Evolutionary conservation across 1,140 invertebrate genomes (phyloP), one percentile per base, ranked within the genome.

Genomic region (Neelides sp.): DNA sequence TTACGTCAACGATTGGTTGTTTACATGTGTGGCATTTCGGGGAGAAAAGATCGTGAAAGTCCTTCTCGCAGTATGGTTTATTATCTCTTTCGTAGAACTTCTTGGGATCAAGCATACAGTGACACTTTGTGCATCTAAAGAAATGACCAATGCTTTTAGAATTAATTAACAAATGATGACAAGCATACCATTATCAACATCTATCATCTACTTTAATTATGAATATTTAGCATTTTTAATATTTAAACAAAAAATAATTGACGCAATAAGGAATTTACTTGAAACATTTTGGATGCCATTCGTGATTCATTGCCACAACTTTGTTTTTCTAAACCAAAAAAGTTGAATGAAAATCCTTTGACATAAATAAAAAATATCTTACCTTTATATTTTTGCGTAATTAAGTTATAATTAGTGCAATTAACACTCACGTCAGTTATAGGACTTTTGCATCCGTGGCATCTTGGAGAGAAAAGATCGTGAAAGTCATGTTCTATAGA

Each of bases 31-130:
- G 69, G 68, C 83, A 85, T 51, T 73, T 73, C 26, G 78, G 78
- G 27, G 81, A 76, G 66, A 83, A 85, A 54, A 79, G 67, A 51
- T 74, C 72, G 42, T 80, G 73, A 63, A 82, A 84, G 64, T 83
- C 81, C 35, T 70, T 67, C 51, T 81, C 77, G 66, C 83, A 85
- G 57, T 79, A 82, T 2, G 83, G 79, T 52, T 72, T 68, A 5
- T 73, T 75, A 50, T 75, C 75, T 36, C 78, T 67, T 60, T 82
- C 78, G 61, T 81, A 80, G 62, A 85, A 85, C 5, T 47, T 47
- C 2, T 47, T 19, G 2, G 45, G 45, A 36, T 4, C 8, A 3
- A 47, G 32, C 4, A 28, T 10, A 17, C 36, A 35, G 30, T 13
- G 17, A 52, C 62, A 63, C 63, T 77, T 75, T 64, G 70, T 65